A percentile compares a stretch with the other conserved stretches of the same genome.
Conservation (phyloP, 2,797 vertebrate genomes). For the Spizella passerina region DNA sequence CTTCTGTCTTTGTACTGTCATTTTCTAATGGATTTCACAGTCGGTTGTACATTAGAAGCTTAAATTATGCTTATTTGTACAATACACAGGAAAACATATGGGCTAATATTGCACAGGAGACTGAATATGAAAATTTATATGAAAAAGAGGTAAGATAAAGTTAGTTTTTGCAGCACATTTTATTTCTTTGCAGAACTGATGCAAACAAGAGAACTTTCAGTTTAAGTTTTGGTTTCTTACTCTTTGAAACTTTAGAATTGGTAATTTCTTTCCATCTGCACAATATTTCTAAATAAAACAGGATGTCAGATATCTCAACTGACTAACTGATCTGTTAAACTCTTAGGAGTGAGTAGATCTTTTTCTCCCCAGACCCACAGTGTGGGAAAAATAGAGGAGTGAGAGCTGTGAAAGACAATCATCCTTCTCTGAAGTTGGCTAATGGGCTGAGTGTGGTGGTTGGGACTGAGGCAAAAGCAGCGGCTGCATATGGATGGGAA, state of each 20-base stretch:
- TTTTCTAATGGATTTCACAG: neutral
- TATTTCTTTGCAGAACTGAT: constrained; percentile 4
- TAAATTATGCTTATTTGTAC: neutral
- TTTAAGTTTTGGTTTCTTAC: neutral
- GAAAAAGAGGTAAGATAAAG: neutral
- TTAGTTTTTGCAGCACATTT: neutral
- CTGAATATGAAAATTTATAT: neutral
- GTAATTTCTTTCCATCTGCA: neutral
- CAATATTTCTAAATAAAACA: neutral
- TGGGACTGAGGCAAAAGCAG: neutral
- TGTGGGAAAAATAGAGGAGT: neutral
- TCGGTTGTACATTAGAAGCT: neutral
- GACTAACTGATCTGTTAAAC: neutral
- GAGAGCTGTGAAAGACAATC: neutral
- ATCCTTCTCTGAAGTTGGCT: neutral
- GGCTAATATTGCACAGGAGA: neutral
- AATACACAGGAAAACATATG: neutral
- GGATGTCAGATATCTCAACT: neutral
- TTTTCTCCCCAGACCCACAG: neutral
- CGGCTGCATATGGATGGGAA: neutral
- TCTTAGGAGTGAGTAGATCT: neutral
- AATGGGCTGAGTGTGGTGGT: neutral
- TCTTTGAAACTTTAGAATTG: neutral
- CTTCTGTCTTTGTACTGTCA: neutral
- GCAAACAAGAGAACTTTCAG: neutral